These are phyloP conservation scores for Gymnothorax javanicus DNA, from an alignment of 2,797 vertebrate genomes.

Conservation along the genomic window DNA sequence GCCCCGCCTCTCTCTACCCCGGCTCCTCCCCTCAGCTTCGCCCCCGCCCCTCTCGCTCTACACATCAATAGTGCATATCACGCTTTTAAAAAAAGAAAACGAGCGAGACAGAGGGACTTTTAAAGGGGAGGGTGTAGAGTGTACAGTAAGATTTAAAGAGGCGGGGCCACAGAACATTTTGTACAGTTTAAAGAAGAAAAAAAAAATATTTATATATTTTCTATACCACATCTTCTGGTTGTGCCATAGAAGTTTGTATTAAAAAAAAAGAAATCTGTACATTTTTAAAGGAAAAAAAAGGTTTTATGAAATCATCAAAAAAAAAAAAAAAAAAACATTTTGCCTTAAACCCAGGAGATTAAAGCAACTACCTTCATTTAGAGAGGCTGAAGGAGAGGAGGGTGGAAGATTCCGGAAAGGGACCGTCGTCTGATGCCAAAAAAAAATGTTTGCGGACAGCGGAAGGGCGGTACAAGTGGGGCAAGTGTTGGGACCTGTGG, in stretches of 20 bases:
- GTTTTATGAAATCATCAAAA: constrained; percentile 94
- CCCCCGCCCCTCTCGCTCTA: constrained; percentile 76
- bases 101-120: constrained; percentile 68
- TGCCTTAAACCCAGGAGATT: constrained; percentile 89
- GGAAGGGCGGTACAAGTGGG: constrained; percentile 40
- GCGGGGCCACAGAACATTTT: constrained; percentile 76
- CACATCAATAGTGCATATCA: constrained; percentile 77
- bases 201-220: constrained; percentile 99
- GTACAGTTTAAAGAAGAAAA: constrained; percentile 83
- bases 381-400: constrained; percentile 70
- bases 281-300: constrained; percentile 81
- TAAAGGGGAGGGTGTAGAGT: constrained; percentile 52
- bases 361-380: constrained; percentile 65
- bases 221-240: constrained; percentile 90
- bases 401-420: constrained; percentile 52
- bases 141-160: constrained; percentile 68
- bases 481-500: constrained; percentile 35
- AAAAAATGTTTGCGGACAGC: constrained; percentile 51
- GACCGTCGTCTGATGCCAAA: constrained; percentile 81
- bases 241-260: constrained; percentile 93
- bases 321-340: constrained; percentile 71
- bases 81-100: constrained; percentile 57
- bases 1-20: constrained; percentile 64
- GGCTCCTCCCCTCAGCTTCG: constrained; percentile 65
- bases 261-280: constrained; percentile 87